phyloP scores from a whole-genome alignment of 2,888 invertebrate genomes.

The Phaonia tiefii region DNA sequence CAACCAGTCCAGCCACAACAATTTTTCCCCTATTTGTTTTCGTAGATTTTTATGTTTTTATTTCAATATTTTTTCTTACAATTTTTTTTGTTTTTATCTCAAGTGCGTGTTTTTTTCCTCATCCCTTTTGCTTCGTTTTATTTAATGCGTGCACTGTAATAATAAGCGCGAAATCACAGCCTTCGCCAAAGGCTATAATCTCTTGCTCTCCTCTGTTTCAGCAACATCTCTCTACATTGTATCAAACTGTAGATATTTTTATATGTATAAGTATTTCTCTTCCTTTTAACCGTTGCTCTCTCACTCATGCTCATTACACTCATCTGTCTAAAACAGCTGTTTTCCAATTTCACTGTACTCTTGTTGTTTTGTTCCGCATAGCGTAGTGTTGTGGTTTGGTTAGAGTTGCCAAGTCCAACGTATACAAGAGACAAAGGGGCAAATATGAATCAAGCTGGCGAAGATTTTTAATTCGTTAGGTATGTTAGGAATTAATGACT shows the following conservation, averaged over 20 bases:
- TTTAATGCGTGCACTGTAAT: constrained; percentile 38
- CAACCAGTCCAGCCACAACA: neutral
- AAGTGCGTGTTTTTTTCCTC: constrained; percentile 24
- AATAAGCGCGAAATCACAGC: constrained; percentile 60
- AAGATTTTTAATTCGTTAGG: too few species aligned
- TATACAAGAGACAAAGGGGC: too few species aligned
- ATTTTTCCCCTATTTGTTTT: neutral
- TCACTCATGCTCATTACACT: constrained; percentile 3
- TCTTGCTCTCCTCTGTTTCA: neutral
- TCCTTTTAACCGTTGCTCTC: constrained; percentile 28
- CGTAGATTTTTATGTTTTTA: constrained; percentile 22
- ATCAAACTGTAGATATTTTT: neutral
- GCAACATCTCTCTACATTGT: neutral
- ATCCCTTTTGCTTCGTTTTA: too few species aligned
- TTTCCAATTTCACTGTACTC: constrained; percentile 39
- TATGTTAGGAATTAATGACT: too few species aligned
- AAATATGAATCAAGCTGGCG: too few species aligned
- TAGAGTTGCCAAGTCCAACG: too few species aligned
- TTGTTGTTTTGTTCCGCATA: constrained; percentile 15
- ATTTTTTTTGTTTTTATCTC: constrained; percentile 41
- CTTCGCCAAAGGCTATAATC: constrained; percentile 42
- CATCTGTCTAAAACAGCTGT: constrained; percentile 24
- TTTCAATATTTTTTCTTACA: constrained; percentile 1
- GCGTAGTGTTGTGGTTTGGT: neutral
- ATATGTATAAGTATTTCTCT: constrained; percentile 11